Evolutionary conservation across 2,113 vertebrate genomes (phyloP).

Genomic region (Hydropotes inermis): DNA sequence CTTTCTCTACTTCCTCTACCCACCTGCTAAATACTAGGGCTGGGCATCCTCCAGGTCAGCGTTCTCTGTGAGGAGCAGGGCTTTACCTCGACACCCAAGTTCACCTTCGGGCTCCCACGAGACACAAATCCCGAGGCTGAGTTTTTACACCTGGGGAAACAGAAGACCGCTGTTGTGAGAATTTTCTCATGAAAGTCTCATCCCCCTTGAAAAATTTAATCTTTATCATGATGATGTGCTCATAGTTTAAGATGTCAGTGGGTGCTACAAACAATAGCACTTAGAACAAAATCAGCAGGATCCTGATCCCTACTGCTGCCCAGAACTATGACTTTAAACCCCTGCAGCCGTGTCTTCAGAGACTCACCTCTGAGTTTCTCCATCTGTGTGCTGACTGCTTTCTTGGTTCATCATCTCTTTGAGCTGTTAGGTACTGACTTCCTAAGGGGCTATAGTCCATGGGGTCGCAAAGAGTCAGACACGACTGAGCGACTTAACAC

Average conservation of each 20-base stretch:
- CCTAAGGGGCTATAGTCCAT: not conserved
- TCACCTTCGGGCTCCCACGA: fast-evolving
- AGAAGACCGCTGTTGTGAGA: fast-evolving
- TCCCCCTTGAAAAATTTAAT: not conserved
- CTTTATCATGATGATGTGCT: not conserved
- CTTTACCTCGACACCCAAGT: fast-evolving
- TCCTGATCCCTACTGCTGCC: not conserved
- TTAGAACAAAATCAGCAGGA: not conserved
- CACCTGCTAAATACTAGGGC: not conserved
- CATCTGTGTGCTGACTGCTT: fast-evolving
- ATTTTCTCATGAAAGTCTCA: fast-evolving
- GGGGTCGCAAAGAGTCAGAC: not conserved
- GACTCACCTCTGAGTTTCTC: fast-evolving
- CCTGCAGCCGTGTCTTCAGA: fast-evolving
- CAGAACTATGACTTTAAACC: not conserved
- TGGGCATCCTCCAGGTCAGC: fast-evolving
- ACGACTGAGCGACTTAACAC: not conserved
- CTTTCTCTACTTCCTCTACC: too few relatives aligned
- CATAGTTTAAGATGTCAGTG: not conserved
- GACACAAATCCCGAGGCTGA: not conserved
- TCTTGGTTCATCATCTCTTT: fast-evolving
- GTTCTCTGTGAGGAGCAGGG: not conserved
- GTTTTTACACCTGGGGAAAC: not conserved
- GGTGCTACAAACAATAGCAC: not conserved
- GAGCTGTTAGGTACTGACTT: not conserved